A percentile compares a stretch with the other conserved stretches of the same genome.
phyloP scores from a whole-genome alignment of 2,113 vertebrate species.

The Emydura subglobosa region DNA sequence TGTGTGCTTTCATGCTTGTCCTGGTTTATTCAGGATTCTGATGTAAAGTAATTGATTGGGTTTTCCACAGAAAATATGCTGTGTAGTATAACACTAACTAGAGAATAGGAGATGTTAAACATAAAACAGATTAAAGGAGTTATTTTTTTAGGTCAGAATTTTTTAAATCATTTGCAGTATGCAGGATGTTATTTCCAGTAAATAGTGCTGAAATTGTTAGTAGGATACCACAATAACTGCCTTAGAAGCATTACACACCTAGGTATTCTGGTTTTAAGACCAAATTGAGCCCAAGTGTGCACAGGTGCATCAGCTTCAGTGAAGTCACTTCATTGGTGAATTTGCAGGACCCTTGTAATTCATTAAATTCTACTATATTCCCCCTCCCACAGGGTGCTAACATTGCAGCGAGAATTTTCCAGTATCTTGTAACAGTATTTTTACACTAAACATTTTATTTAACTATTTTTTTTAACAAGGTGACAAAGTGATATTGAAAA shows the following conservation, averaged over 20 bases:
- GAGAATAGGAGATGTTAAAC: not conserved
- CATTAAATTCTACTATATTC: not conserved
- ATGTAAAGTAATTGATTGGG: not conserved
- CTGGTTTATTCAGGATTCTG: not conserved
- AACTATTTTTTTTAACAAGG: slow-evolving; percentile 76
- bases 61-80: not conserved
- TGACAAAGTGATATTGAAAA: slow-evolving; percentile 89
- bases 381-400: not conserved
- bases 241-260: not conserved
- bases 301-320: not conserved
- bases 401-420: not conserved
- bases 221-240: not conserved
- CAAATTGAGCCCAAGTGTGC: not conserved
- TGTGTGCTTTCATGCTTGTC: not conserved
- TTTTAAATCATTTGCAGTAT: not conserved
- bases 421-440: not conserved
- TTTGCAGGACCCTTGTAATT: not conserved
- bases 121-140: not conserved
- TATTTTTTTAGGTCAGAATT: not conserved
- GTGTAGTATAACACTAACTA: not conserved
- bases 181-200: not conserved
- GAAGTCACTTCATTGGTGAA: not conserved
- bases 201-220: not conserved
- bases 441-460: not conserved
- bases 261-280: not conserved